Evolutionary conservation across 2,888 invertebrate species (phyloP).

Genomic region (Eulithis prunata): DNA sequence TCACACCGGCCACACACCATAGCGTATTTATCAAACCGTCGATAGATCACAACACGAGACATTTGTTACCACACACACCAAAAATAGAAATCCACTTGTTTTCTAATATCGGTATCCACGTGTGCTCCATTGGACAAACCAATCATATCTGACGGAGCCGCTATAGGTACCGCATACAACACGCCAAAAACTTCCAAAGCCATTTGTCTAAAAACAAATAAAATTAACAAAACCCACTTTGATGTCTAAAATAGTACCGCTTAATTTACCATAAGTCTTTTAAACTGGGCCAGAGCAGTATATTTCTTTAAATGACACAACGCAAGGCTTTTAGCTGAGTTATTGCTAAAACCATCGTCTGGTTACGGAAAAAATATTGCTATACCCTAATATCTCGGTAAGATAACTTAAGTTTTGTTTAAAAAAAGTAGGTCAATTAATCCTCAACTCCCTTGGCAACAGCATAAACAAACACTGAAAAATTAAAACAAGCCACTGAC

Average conservation of each 20-base stretch:
- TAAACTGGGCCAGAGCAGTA: slow-evolving; percentile 65
- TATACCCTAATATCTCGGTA: slow-evolving; percentile 16
- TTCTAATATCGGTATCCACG: slow-evolving; percentile 55
- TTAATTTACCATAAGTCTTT: slow-evolving; percentile 62
- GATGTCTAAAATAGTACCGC: slow-evolving; percentile 54
- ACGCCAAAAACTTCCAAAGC: slow-evolving; percentile 33
- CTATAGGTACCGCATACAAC: slow-evolving; percentile 25
- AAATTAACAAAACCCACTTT: slow-evolving; percentile 52
- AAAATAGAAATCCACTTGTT: slow-evolving; percentile 59
- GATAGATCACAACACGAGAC: slow-evolving; percentile 47
- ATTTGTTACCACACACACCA: slow-evolving; percentile 57
- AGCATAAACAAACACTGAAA: not conserved
- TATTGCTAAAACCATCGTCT: slow-evolving; percentile 43
- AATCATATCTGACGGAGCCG: slow-evolving; percentile 63
- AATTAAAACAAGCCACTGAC: not conserved
- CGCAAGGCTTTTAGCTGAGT: slow-evolving; percentile 52
- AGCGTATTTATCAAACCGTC: slow-evolving; percentile 55
- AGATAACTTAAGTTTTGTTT: not conserved
- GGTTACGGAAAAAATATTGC: slow-evolving; percentile 43
- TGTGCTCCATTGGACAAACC: slow-evolving; percentile 58
- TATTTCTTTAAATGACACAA: slow-evolving; percentile 68
- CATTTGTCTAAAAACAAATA: slow-evolving; percentile 52
- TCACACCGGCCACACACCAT: slow-evolving; percentile 36
- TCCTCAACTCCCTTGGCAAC: not conserved
- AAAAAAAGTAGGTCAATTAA: not conserved